phyloP scores from a whole-genome alignment of 2,113 vertebrate species.

The Hippocampus guttulatus region DNA sequence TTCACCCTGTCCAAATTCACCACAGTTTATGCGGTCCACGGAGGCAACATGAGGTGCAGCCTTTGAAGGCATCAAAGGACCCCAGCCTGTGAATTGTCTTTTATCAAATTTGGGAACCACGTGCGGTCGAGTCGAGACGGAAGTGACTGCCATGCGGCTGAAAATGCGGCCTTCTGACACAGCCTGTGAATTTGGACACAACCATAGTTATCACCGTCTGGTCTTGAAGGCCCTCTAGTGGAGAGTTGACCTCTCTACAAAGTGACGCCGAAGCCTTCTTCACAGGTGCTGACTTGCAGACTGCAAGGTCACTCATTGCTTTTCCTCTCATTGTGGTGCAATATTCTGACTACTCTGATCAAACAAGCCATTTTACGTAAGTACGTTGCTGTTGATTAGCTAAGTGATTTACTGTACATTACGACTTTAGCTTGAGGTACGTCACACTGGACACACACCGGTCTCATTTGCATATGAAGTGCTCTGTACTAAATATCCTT shows the following conservation, averaged over 20 bases:
- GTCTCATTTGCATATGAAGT: conserved; percentile 10
- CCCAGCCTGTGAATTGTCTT: no score
- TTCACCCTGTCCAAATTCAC: no score
- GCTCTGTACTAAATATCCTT: conserved; percentile 33
- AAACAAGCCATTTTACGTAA: conserved; percentile 21
- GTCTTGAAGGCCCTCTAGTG: conserved; percentile 41
- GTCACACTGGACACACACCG: neutral
- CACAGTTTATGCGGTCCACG: no score
- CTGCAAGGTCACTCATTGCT: conserved; percentile 24
- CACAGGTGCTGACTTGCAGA: conserved; percentile 45
- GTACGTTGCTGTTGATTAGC: conserved; percentile 29
- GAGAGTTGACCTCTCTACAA: conserved; percentile 44
- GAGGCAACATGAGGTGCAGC: no score
- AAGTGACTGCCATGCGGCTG: no score
- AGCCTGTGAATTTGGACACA: no score
- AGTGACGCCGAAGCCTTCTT: conserved; percentile 52
- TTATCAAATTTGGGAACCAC: no score
- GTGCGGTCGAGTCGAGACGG: no score
- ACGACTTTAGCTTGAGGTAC: neutral
- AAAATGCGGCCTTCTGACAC: no score
- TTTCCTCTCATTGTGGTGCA: conserved; percentile 47
- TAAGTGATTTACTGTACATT: conserved; percentile 2
- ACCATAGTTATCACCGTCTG: conserved; percentile 22
- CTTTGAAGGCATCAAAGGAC: no score
- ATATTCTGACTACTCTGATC: conserved; percentile 39